Evolutionary conservation across 2,113 vertebrate genomes (phyloP), one percentile per base, ranked within the genome.

Genomic region (Nanger granti): DNA sequence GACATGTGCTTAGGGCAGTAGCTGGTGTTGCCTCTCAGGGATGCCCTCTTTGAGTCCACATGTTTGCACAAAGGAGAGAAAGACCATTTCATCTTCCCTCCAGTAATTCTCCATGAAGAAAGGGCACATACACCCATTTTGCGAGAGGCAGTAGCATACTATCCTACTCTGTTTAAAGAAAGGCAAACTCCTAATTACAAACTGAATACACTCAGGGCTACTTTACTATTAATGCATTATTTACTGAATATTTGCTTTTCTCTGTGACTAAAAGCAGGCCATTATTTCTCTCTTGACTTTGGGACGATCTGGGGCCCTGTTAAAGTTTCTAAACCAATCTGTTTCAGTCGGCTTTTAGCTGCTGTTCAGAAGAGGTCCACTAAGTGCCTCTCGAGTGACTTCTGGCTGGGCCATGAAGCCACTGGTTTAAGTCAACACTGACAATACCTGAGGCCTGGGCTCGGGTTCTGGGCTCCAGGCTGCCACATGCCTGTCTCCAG

Each of bases 81-180:
- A 89, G 73, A 64, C 4, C 37, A 24, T 28, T 57, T 47, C 24
- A 18, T 79, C 79, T 62, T 28, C 47, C 76, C 29, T 59, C 47
- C 60, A 55, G 3, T 2, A 87, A 47, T 41, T 76, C 47, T 31
- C 62, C 22, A 28, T 26, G 22, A 37, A 83, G 60, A 79, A 89
- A 82, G 34, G 59, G 18, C 2, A 13, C 2, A 8, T 8, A 2
- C 0, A 11, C 26, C 66, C 60, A 22, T 4, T 54, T 34, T 0
- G 2, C 41, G 6, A 49, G 31, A 55, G 24, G 34, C 5, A 41
- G 69, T 9, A 62, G 15, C 22, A 5, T 7, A 24, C 4, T 10
- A 6, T 20, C 28, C 41, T 22, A 44, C 26, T 47, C 37, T 29
- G 7, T 37, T 69, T 80, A 86, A 84, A 55, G 95, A 87, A 95